phyloP scores from a whole-genome alignment of 1,140 invertebrate genomes.

The Ceratina japonica region DNA sequence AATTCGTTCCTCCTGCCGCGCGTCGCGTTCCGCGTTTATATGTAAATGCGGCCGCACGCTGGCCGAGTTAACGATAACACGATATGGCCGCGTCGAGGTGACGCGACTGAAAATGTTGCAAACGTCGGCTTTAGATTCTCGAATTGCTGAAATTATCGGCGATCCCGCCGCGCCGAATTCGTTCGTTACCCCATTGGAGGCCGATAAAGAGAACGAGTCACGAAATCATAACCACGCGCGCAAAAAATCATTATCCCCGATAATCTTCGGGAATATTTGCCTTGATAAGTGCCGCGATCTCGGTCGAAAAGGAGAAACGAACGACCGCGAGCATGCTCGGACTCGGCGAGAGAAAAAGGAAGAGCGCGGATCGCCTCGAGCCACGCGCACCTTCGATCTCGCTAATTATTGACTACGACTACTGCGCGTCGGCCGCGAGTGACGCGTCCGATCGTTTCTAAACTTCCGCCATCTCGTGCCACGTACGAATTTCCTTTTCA shows the following conservation, averaged over 20 bases:
- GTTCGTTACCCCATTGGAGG: too few species aligned
- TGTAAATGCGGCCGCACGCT: constrained; percentile 44
- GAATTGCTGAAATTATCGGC: constrained; percentile 44
- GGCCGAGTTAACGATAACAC: constrained; percentile 41
- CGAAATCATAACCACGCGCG: not conserved
- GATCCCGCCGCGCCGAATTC: not conserved
- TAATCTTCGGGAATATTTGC: too few species aligned
- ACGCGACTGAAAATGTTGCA: constrained; percentile 25
- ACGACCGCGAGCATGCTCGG: not conserved
- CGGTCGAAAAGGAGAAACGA: too few species aligned
- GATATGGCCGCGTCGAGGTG: not conserved
- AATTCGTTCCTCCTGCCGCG: constrained; percentile 43
- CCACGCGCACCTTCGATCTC: not conserved
- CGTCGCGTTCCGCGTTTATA: constrained; percentile 25
- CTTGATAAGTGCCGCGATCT: too few species aligned
- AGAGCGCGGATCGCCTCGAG: not conserved
- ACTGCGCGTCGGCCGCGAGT: not conserved
- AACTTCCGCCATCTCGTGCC: not conserved
- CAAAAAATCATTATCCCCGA: not conserved
- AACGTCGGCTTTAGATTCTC: constrained; percentile 18
- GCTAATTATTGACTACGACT: constrained; percentile 26
- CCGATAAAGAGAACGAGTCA: constrained; percentile 14
- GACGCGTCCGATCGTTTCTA: constrained; percentile 18
- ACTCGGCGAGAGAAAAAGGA: not conserved
- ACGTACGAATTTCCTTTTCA: not conserved